Evolutionary conservation across 2,113 vertebrate genomes (phyloP), one percentile per base, ranked within the genome.

Genomic region (Dromaius novaehollandiae): DNA sequence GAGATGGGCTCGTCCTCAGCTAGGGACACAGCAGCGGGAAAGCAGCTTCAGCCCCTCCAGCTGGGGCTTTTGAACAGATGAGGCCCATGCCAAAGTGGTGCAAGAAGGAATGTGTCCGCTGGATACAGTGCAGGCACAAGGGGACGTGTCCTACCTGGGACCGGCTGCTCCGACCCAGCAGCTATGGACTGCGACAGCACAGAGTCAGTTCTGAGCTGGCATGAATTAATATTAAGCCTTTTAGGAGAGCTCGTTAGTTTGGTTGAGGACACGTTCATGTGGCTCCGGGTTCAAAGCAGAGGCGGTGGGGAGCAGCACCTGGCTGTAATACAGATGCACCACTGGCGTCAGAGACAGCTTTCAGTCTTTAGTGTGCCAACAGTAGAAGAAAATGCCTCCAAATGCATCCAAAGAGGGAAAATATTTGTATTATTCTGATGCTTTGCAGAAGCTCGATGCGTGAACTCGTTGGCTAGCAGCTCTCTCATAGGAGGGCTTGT

Each of bases 381-480:
- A 60, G 6, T 32, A 30, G 56, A 58, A 58, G 56, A 58, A 60
- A 60, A 60, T 32, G 16, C 18, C 56, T 34, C 56, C 56, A 32
- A 60, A 34, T 17, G 10, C 17, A 11, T 60, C 56, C 17, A 89
- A 75, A 4, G 3, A 46, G 2, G 18, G 13, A 84, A 56, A 20
- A 6, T 22, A 20, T 40, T 20, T 38, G 1, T 65, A 44, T 48
- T 48, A 75, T 30, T 48, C 1, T 0, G 9, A 24, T 0, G 0
- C 11, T 60, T 70, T 55, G 22, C 19, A 64, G 55, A 73, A 46
- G 28, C 12, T 89, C 14, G 11, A 0, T 1, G 2, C 18, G 18
- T n/a, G 46, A 64, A 4, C 1, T 48, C 18, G 18, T 19, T 48
- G 46, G 46, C 46, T 48, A 48, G 46, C 46, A 19, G 2, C 10